phyloP scores from a whole-genome alignment of 2,888 invertebrate species.

The Folsomia manolachei region DNA sequence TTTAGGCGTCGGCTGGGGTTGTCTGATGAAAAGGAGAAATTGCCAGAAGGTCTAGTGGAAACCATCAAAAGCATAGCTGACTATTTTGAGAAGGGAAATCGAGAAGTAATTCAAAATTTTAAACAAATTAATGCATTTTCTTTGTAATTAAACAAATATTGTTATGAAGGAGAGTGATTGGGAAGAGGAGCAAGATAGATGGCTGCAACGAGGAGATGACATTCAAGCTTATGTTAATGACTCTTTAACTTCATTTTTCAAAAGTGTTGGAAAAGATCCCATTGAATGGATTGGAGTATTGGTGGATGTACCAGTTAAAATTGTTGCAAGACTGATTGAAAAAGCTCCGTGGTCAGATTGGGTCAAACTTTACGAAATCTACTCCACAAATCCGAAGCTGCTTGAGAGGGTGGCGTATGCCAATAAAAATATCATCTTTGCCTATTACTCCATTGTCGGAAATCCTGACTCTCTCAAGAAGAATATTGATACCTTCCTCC shows the following conservation, averaged over 20 bases:
- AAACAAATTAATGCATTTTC: background rate
- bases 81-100: background rate
- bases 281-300: background rate
- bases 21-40: background rate
- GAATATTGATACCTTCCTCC: background rate
- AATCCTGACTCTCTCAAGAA: background rate
- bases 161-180: background rate
- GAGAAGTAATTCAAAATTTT: background rate
- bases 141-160: no score
- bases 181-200: background rate
- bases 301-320: background rate
- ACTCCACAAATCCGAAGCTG: background rate
- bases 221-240: background rate
- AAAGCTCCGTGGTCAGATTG: constrained; percentile 6
- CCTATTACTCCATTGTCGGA: background rate
- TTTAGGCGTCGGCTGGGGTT: background rate
- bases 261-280: background rate
- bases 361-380: background rate
- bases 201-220: background rate
- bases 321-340: background rate
- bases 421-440: background rate
- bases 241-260: background rate
- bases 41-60: background rate
- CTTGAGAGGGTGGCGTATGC: background rate
- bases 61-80: background rate